These are phyloP conservation scores for Percopsis omiscomaycus DNA, from an alignment of 2,797 vertebrate genomes.

Conservation along the genomic window DNA sequence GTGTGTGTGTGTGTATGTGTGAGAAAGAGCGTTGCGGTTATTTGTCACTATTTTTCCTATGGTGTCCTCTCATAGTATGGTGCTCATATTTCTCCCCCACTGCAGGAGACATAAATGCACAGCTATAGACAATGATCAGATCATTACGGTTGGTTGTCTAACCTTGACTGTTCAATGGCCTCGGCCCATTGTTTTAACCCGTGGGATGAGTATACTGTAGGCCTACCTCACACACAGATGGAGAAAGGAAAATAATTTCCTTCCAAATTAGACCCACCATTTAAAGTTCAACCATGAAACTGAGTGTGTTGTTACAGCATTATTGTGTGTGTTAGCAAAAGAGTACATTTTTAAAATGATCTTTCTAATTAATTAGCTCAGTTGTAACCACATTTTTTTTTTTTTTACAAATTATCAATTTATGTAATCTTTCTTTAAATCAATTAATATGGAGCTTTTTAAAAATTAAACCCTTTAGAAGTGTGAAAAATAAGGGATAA, in stretches of 20 bases:
- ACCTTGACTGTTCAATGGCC: constrained; percentile 47
- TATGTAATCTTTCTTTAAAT: too few species aligned
- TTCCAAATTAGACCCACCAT: neutral
- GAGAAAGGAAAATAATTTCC: neutral
- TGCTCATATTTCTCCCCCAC: constrained; percentile 58
- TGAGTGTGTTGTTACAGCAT: too few species aligned
- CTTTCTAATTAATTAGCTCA: too few species aligned
- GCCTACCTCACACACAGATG: neutral
- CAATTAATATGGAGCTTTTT: too few species aligned
- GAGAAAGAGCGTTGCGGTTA: constrained; percentile 36
- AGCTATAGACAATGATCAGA: constrained; percentile 59
- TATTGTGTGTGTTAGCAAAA: too few species aligned
- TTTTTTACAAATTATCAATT: too few species aligned
- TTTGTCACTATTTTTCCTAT: constrained; percentile 61
- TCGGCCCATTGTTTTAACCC: constrained; percentile 3
- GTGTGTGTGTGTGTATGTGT: constrained; percentile 12
- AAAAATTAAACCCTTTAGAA: too few species aligned
- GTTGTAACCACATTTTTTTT: too few species aligned
- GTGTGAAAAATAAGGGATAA: too few species aligned
- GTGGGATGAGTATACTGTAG: neutral
- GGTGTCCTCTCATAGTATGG: constrained; percentile 47
- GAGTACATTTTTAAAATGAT: too few species aligned
- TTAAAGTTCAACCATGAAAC: neutral
- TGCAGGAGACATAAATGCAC: constrained; percentile 65
- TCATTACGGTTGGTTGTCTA: constrained; percentile 46